Percentiles rank a stretch among this genome's conserved stretches.
Evolutionary conservation across 2,888 invertebrate species (phyloP).

Genomic region (Lysandra bellargus): DNA sequence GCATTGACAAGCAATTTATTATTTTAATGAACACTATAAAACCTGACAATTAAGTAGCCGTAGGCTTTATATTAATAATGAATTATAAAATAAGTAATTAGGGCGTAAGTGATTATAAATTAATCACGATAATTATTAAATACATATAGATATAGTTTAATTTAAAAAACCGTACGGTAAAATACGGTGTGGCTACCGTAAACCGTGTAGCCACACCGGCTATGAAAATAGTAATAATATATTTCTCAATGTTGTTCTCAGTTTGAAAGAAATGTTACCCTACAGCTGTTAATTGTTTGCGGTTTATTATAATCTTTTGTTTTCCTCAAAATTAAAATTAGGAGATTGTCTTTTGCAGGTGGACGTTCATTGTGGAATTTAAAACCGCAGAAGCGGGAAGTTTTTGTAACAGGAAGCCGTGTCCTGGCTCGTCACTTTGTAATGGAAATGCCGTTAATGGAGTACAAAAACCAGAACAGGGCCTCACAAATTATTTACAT

Average conservation of each 20-base stretch:
- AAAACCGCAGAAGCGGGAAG: constrained; percentile 18
- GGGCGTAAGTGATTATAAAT: too few species aligned
- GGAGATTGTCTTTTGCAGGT: constrained; percentile 16
- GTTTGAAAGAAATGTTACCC: neutral
- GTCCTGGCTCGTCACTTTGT: constrained; percentile 20
- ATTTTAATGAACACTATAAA: neutral
- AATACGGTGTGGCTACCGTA: too few species aligned
- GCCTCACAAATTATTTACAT: constrained; percentile 26
- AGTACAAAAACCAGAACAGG: constrained; percentile 23
- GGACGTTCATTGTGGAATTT: constrained; percentile 13
- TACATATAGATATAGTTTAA: too few species aligned
- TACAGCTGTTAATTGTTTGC: neutral
- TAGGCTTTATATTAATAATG: neutral
- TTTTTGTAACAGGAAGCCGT: constrained; percentile 7
- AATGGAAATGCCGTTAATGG: constrained; percentile 27
- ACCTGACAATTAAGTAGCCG: neutral
- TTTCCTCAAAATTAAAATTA: neutral
- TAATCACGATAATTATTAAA: too few species aligned
- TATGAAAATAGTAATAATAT: too few species aligned
- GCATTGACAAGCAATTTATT: neutral
- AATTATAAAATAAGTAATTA: neutral
- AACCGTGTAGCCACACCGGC: too few species aligned
- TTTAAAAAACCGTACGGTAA: too few species aligned
- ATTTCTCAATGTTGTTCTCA: too few species aligned
- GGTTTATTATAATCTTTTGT: neutral